phyloP scores from a whole-genome alignment of 2,797 vertebrate genomes.

The Florisuga fusca region DNA sequence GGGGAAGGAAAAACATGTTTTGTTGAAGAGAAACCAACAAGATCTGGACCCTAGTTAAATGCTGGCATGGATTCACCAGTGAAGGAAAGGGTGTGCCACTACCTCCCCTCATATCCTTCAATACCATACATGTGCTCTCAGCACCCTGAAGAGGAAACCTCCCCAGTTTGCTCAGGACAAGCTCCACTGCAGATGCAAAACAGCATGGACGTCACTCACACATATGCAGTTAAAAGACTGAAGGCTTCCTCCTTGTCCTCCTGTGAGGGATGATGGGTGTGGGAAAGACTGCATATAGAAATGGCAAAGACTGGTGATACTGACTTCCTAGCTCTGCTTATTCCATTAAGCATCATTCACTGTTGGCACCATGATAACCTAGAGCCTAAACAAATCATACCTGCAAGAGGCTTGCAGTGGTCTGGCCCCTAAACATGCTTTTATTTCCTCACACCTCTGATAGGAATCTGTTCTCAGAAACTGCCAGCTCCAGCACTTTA shows the following conservation, averaged over 20 bases:
- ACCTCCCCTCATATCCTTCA: background rate
- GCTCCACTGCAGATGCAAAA: background rate
- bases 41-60: background rate
- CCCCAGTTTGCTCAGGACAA: background rate
- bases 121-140: accelerated
- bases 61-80: background rate
- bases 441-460: background rate
- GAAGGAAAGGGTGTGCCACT: background rate
- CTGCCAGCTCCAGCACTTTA: background rate
- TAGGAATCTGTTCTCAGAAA: background rate
- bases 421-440: background rate
- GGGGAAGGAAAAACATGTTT: background rate
- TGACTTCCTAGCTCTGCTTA: background rate
- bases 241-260: background rate
- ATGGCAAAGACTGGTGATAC: background rate
- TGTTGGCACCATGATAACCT: background rate
- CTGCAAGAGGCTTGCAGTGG: background rate
- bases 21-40: background rate
- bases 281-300: background rate
- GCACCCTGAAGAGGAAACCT: background rate
- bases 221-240: accelerated
- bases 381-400: background rate
- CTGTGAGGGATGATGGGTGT: background rate
- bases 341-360: background rate
- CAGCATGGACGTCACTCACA: background rate